Evolutionary conservation across 2,888 invertebrate species (phyloP).

Genomic region (Himalopsyche kuldschensis): DNA sequence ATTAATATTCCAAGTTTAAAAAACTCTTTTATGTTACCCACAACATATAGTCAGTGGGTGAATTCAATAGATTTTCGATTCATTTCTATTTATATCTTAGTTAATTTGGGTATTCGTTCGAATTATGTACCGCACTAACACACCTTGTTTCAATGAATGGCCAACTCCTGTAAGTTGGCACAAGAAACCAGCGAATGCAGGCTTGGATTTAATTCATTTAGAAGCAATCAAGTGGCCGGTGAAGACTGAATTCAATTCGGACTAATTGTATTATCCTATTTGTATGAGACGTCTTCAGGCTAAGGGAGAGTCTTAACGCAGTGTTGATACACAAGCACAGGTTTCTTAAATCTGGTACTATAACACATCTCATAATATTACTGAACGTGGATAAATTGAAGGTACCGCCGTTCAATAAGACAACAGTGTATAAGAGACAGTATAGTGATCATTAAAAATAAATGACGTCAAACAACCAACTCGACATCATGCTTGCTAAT

Average conservation of each 20-base stretch:
- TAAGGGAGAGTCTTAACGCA: not conserved
- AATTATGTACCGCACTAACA: not conserved
- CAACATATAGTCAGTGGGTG: too few relatives aligned
- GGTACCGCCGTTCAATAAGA: too few relatives aligned
- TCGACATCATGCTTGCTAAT: too few relatives aligned
- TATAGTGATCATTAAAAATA: too few relatives aligned
- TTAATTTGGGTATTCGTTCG: not conserved
- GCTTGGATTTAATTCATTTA: conserved; percentile 38
- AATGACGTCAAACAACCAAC: too few relatives aligned
- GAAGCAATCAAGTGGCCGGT: conserved; percentile 39
- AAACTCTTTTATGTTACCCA: too few relatives aligned
- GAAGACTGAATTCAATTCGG: conserved; percentile 35
- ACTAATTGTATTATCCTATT: conserved; percentile 39
- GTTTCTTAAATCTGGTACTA: not conserved
- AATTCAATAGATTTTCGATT: too few relatives aligned
- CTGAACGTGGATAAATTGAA: too few relatives aligned
- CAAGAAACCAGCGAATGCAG: not conserved
- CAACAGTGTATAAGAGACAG: too few relatives aligned
- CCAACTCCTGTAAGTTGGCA: not conserved
- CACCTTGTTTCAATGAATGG: not conserved
- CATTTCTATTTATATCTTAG: not conserved
- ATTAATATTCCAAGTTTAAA: too few relatives aligned
- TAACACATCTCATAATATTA: too few relatives aligned
- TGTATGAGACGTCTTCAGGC: conserved; percentile 18
- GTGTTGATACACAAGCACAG: not conserved